Percentiles rank a stretch among this genome's conserved stretches.
Conservation (phyloP, 2,888 invertebrate genomes). For the Campoplex nolae region DNA sequence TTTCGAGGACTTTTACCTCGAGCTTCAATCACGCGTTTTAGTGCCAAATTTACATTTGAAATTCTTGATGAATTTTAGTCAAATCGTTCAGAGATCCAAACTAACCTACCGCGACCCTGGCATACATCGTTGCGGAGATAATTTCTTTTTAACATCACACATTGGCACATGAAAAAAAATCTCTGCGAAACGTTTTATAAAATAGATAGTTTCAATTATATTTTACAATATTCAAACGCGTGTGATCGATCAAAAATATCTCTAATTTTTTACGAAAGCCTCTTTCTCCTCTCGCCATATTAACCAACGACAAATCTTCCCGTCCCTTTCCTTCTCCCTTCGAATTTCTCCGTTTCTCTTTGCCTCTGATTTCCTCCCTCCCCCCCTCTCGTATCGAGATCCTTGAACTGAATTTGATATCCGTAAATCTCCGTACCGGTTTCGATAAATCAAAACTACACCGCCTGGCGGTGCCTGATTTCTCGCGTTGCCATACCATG, state of each 20-base stretch:
- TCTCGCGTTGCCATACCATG: conserved; percentile 54
- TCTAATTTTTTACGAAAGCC: conserved; percentile 10
- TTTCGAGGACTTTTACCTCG: conserved; percentile 18
- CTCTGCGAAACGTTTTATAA: background rate
- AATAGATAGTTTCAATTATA: background rate
- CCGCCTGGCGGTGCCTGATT: conserved; percentile 68
- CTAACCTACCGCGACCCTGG: background rate
- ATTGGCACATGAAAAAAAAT: background rate
- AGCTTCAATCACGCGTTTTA: conserved; percentile 6
- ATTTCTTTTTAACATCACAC: background rate
- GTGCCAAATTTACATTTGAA: conserved; percentile 27
- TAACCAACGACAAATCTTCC: conserved; percentile 40
- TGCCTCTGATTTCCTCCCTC: background rate
- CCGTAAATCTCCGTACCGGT: conserved; percentile 83
- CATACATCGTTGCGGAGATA: background rate
- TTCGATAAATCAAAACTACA: conserved; percentile 84
- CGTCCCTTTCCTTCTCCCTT: background rate
- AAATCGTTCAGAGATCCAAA: background rate
- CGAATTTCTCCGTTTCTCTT: conserved; percentile 1
- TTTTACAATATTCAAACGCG: background rate
- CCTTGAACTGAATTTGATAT: conserved; percentile 83
- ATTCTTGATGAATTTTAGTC: background rate
- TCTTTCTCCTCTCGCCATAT: conserved; percentile 6
- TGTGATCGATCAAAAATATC: conserved; percentile 12
- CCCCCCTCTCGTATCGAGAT: conserved; percentile 30